These are phyloP conservation scores for Augochlorella aurata DNA, from an alignment of 2,888 invertebrate genomes.

Conservation along the genomic window DNA sequence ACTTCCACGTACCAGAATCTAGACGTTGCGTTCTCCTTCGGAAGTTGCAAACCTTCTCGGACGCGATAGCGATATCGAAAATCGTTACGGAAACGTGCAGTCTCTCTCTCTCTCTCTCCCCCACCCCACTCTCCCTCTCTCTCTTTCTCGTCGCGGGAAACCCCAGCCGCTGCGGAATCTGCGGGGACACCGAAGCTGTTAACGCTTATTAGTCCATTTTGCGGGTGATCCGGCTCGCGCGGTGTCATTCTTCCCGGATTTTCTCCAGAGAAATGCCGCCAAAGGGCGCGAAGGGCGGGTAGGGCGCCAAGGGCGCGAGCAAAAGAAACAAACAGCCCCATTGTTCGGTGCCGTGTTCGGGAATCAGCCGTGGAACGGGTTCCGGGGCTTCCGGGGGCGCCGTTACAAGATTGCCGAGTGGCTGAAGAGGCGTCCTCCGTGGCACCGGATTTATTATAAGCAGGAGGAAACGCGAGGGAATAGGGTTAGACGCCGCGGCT, in stretches of 20 bases:
- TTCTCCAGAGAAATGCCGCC: constrained; percentile 5
- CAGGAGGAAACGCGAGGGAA: constrained; percentile 60
- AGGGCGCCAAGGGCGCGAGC: neutral
- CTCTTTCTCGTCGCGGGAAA: no score
- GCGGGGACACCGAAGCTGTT: neutral
- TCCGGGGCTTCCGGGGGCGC: constrained; percentile 25
- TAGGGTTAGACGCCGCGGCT: neutral
- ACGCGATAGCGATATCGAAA: constrained; percentile 4
- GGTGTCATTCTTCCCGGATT: neutral
- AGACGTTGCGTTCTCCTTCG: constrained; percentile 7
- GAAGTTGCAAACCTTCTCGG: constrained; percentile 4
- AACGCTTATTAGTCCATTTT: constrained; percentile 24
- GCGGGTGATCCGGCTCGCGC: neutral
- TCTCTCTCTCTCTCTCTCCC: no score
- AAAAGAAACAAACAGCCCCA: constrained; percentile 32
- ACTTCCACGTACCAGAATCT: neutral
- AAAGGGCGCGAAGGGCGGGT: neutral
- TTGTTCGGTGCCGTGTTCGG: constrained; percentile 42
- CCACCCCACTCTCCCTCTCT: neutral
- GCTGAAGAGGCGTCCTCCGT: constrained; percentile 58
- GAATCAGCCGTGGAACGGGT: neutral
- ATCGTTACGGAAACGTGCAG: neutral
- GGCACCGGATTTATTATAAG: constrained; percentile 75
- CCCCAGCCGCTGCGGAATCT: neutral
- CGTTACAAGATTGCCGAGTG: constrained; percentile 62